Evolutionary conservation across 2,113 vertebrate species (phyloP).

Genomic region (Rynchops niger): DNA sequence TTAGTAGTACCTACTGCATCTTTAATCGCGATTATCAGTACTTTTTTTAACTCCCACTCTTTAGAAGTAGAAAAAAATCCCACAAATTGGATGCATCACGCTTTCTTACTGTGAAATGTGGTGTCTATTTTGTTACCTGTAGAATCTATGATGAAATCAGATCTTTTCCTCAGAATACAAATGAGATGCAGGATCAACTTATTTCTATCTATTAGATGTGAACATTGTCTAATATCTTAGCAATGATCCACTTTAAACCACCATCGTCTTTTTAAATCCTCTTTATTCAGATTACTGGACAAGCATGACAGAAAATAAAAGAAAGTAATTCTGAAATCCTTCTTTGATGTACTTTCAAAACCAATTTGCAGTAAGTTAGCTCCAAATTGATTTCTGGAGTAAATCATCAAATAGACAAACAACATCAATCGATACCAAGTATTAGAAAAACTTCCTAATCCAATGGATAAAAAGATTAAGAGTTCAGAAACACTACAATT

Average conservation of each 20-base stretch:
- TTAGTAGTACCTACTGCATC: neutral
- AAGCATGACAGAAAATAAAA: constrained; percentile 5
- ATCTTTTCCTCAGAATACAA: neutral
- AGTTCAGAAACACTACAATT: neutral
- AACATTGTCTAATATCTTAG: neutral
- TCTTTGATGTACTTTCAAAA: constrained; percentile 49
- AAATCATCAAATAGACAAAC: constrained; percentile 21
- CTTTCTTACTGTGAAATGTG: neutral
- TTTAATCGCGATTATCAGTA: neutral
- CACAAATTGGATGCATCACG: neutral
- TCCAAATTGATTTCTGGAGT: constrained; percentile 42
- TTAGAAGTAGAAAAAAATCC: neutral
- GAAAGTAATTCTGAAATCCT: constrained; percentile 5
- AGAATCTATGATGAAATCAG: neutral
- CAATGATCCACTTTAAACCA: neutral
- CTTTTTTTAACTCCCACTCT: neutral
- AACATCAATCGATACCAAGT: neutral
- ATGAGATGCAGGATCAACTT: neutral
- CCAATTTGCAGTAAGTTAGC: neutral
- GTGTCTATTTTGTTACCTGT: neutral
- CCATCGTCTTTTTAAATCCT: neutral
- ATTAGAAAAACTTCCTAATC: neutral
- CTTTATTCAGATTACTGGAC: constrained; percentile 21
- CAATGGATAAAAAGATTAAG: neutral
- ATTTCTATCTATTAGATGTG: neutral